These are phyloP conservation scores for Nysson spinosus DNA, from an alignment of 2,888 invertebrate species.

Conservation along the genomic window DNA sequence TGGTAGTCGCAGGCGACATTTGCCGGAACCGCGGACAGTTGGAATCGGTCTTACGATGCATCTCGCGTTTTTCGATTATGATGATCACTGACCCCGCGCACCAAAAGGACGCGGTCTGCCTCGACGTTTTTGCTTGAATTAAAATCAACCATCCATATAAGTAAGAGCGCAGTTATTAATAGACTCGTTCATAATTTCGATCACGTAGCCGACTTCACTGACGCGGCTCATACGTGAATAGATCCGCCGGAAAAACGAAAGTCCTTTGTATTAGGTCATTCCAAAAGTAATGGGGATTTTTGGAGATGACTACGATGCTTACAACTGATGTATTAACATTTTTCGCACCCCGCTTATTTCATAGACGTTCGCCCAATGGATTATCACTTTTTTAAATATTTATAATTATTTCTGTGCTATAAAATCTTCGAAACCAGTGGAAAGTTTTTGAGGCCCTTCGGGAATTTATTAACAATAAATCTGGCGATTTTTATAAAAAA, in stretches of 20 bases:
- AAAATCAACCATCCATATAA: slow-evolving; percentile 62
- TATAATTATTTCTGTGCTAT: no score
- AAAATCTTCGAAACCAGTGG: no score
- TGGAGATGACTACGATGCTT: no score
- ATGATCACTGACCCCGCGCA: slow-evolving; percentile 60
- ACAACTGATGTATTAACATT: no score
- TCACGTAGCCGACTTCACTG: slow-evolving; percentile 63
- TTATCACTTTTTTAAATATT: no score
- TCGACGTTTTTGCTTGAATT: slow-evolving; percentile 55
- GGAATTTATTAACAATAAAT: no score
- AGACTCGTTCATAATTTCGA: slow-evolving; percentile 66
- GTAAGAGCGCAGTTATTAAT: slow-evolving; percentile 69
- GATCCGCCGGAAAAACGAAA: slow-evolving; percentile 30
- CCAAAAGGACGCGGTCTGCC: slow-evolving; percentile 48
- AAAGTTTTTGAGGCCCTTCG: no score
- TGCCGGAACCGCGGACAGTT: slow-evolving; percentile 18
- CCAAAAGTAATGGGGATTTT: no score
- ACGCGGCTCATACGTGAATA: slow-evolving; percentile 36
- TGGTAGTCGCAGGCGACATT: neutral
- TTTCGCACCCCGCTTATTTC: no score
- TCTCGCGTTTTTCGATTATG: slow-evolving; percentile 44
- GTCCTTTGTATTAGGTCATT: neutral
- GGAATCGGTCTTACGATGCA: slow-evolving; percentile 37
- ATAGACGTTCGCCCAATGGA: no score
- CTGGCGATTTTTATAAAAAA: no score